A percentile compares a stretch with the other conserved stretches of the same genome.
These are phyloP conservation scores for Lycaon pictus DNA, from an alignment of 2,113 vertebrate genomes.

Conservation along the genomic window DNA sequence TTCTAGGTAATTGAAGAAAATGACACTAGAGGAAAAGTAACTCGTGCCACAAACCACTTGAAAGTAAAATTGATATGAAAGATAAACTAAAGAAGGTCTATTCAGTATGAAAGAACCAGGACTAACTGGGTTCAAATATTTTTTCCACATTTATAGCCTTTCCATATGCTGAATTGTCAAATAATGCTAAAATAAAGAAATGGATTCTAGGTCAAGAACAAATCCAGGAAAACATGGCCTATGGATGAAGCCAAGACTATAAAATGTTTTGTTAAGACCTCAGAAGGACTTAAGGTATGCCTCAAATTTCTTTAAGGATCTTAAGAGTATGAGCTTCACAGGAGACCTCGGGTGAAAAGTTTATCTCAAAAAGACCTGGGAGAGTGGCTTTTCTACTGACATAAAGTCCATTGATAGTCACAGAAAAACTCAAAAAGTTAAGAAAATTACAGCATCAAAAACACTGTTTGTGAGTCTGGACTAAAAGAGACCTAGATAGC, in stretches of 20 bases:
- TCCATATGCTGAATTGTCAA: not conserved
- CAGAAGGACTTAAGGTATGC: not conserved
- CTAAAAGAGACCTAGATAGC: not conserved
- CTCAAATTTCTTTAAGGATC: not conserved
- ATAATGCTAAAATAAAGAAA: not conserved
- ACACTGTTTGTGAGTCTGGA: not conserved
- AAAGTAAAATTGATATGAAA: not conserved
- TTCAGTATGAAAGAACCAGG: not conserved
- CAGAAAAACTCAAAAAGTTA: not conserved
- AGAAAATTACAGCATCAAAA: not conserved
- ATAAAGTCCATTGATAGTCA: not conserved
- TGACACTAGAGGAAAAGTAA: not conserved
- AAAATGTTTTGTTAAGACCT: not conserved
- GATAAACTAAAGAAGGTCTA: not conserved
- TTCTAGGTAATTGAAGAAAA: not conserved
- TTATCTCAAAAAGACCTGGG: not conserved
- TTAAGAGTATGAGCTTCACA: not conserved
- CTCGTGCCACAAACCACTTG: not conserved
- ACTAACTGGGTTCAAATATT: not conserved
- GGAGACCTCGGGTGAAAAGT: not conserved
- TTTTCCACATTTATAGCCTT: not conserved
- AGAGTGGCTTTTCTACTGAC: not conserved
- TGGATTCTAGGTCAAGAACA: not conserved
- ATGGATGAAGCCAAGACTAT: not conserved
- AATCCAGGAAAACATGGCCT: not conserved